Evolutionary conservation across 2,113 vertebrate genomes (phyloP), one percentile per base, ranked within the genome.

Genomic region (Nematolebias whitei): DNA sequence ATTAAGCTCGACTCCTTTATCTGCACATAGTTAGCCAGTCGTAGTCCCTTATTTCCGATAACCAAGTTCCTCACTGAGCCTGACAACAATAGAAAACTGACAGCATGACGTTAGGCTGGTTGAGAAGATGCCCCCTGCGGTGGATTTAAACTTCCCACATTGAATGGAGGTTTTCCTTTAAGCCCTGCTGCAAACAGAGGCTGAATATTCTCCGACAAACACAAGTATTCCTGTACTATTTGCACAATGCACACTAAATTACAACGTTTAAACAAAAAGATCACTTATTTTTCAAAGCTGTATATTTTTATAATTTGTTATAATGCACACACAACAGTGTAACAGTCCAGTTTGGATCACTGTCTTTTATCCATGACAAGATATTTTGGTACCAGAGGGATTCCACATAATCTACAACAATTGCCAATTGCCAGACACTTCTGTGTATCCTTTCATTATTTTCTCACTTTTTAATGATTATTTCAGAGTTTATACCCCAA

Each of bases 1-100:
- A 69, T 68, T 84, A 85, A 87, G 83, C 80, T 50, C 19, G 68
- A 40, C 59, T 85, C 82, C 89, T 87, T 88, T 72, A 86, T 83
- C 64, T 78, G 68, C 76, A 78, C 68, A 82, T 64, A 91, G 74
- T 90, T 85, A 81, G 66, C 79, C 73, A 22, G 74, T 79, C 61
- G 72, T 76, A 58, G n/a, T 58, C 64, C 84, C 89, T 90, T 80
- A 66, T 60, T 81, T 79, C 49, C 74, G 76, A 85, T 82, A 88
- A 85, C 69, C 54, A 71, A 76, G 38, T 76, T 87, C 75, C 70
- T 71, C 47, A 68, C 78, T 63, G 76, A 71, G 75, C 68, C 44
- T 24, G 71, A 66, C 71, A 39, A 86, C 88, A 88, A 83, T 79
- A 71, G 79, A 35, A 74, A 62, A 78, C 24, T 85, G 80, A 89